phyloP scores from a whole-genome alignment of 1,140 invertebrate genomes.

The Tetramorium alpestre region DNA sequence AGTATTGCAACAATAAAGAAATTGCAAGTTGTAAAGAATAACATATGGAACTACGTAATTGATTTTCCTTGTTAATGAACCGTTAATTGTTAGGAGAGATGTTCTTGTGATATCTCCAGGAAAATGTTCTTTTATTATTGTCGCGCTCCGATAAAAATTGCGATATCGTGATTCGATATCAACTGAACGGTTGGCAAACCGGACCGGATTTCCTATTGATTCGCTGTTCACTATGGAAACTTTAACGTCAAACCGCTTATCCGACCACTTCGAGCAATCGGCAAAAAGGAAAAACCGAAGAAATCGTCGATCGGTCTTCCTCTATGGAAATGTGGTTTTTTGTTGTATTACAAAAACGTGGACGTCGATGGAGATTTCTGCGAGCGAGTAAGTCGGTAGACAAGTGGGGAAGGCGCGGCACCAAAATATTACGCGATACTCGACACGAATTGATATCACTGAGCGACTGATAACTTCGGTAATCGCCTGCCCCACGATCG shows the following conservation, averaged over 20 bases:
- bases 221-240: background rate
- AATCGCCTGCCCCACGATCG: conserved; percentile 63
- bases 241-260: background rate
- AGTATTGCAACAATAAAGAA: background rate
- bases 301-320: background rate
- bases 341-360: background rate
- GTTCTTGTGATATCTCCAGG: background rate
- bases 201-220: background rate
- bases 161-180: background rate
- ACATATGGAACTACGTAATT: background rate
- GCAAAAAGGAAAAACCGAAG: background rate
- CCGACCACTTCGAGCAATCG: background rate
- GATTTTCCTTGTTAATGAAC: background rate
- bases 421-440: conserved; percentile 45
- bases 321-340: background rate
- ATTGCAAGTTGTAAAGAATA: background rate
- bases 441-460: conserved; percentile 65
- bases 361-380: conserved; percentile 1
- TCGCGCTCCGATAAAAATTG: background rate
- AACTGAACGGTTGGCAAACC: background rate
- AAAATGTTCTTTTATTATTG: background rate
- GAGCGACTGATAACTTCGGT: conserved; percentile 75
- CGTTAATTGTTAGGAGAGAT: background rate
- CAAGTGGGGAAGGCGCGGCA: conserved; percentile 6
- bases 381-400: background rate